Base-by-base conservation (phyloP, 37 sponge, comb jelly and placozoan species). In the Amphimedon queenslandica region DNA sequence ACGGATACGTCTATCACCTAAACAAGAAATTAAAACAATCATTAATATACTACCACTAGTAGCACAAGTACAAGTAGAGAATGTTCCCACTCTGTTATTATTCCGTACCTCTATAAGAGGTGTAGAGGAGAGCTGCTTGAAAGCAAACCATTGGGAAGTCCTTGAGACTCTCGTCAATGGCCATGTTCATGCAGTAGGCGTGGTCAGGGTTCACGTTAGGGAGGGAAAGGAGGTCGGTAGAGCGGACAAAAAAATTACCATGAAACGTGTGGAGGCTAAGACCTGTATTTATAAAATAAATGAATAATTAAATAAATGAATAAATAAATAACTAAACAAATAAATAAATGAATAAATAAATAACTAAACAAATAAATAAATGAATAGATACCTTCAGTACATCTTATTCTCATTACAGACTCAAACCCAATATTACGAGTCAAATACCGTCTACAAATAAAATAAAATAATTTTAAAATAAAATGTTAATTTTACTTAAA, bases 201-300 rank as follows among this genome's bases (percentile, higher is more conserved):
- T 76, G 84, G 63, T 98, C 99, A 58, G 99, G 99, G 73, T 92
- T 98, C 36, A 92, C 88, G 58, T 92, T 94, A 30, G 95, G 95
- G 39, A 98, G 80, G 24, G 95, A 85, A 30, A 98, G 82, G n/a
- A 98, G 83, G 64, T 98, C 99, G 16, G 96, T 88, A 0, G 96
- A 91, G 1, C 99, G 92, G 8, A 94, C 92, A 77, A 98, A 98
- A 74, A 88, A 98, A 83, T 98, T 94, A 4, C 99, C 99, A 74
- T 88, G 86, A 73, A 98, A 98, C 23, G 99, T 85, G 63, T 98
- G 96, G 5, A 98, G 77, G 27, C 85, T 81, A 0, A 98, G 53
- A 70, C 96, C 96, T 86, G 69, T 21, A 28, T 13, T 8, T 6
- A 34, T 23, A 10, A 35, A 8, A 37, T 1, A 23, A 31, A 37